A percentile compares a stretch with the other conserved stretches of the same genome.
phyloP scores from a whole-genome alignment of 53 echinoderm and acorn worm genomes.

The Echinometra lucunter region DNA sequence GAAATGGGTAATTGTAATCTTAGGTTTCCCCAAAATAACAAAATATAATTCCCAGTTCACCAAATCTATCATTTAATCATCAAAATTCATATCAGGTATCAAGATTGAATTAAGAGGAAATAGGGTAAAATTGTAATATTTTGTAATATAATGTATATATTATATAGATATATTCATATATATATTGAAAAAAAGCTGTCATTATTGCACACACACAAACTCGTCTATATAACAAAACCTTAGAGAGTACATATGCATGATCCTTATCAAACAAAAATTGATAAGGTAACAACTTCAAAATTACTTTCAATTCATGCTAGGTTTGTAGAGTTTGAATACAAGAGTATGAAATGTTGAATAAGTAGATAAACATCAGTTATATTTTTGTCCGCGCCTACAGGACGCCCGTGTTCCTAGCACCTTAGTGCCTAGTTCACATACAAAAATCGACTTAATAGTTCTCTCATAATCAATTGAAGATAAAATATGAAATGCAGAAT shows the following conservation, averaged over 20 bases:
- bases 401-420: slow-evolving; percentile 35
- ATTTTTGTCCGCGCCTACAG: neutral
- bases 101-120: slow-evolving; percentile 52
- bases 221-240: slow-evolving; percentile 68
- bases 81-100: slow-evolving; percentile 29
- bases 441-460: slow-evolving; percentile 45
- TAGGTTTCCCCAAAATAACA: slow-evolving; percentile 12
- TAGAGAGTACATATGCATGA: slow-evolving; percentile 70
- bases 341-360: slow-evolving; percentile 65
- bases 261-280: slow-evolving; percentile 63
- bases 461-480: slow-evolving; percentile 45
- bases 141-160: slow-evolving; percentile 69
- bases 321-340: slow-evolving; percentile 61
- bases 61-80: slow-evolving; percentile 41
- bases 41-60: slow-evolving; percentile 41
- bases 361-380: slow-evolving; percentile 45
- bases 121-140: slow-evolving; percentile 51
- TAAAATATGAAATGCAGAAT: slow-evolving; percentile 53
- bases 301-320: slow-evolving; percentile 46
- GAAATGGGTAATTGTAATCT: neutral
- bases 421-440: slow-evolving; percentile 41
- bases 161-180: slow-evolving; percentile 72
- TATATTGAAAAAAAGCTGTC: slow-evolving; percentile 64
- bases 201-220: slow-evolving; percentile 74
- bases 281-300: slow-evolving; percentile 59